Percentiles rank a stretch among this genome's conserved stretches.
Evolutionary conservation across 2,888 invertebrate species (phyloP).

Genomic region (Ligdia adustata): DNA sequence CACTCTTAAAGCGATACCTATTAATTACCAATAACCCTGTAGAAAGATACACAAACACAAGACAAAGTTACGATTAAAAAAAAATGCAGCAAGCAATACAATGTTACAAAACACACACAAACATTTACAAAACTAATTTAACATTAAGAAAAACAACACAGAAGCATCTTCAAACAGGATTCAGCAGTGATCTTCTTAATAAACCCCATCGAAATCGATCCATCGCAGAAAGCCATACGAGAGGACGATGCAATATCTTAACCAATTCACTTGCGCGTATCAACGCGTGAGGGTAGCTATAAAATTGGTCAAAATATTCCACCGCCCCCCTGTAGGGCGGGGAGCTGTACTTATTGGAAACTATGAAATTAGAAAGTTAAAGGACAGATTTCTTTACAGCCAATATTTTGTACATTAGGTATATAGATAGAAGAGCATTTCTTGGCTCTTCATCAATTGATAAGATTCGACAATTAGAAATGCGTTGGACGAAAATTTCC

Average conservation of each 20-base stretch:
- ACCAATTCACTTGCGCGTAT: slow-evolving; percentile 71
- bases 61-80: too few species aligned
- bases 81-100: background rate
- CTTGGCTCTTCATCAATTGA: too few species aligned
- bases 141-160: background rate
- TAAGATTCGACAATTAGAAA: too few species aligned
- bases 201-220: slow-evolving; percentile 18
- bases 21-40: too few species aligned
- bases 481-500: too few species aligned
- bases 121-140: background rate
- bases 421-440: too few species aligned
- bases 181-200: slow-evolving; percentile 22
- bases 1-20: too few species aligned
- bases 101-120: background rate
- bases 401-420: too few species aligned
- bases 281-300: slow-evolving; percentile 43
- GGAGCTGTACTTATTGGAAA: slow-evolving; percentile 3
- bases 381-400: too few species aligned
- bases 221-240: slow-evolving; percentile 60
- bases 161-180: slow-evolving; percentile 3
- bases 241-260: slow-evolving; percentile 83
- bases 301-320: slow-evolving; percentile 83
- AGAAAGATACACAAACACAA: too few species aligned
- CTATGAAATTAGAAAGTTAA: background rate
- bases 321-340: slow-evolving; percentile 73